Conservation (phyloP, 2,888 invertebrate genomes). For the Sesamia inferens region DNA sequence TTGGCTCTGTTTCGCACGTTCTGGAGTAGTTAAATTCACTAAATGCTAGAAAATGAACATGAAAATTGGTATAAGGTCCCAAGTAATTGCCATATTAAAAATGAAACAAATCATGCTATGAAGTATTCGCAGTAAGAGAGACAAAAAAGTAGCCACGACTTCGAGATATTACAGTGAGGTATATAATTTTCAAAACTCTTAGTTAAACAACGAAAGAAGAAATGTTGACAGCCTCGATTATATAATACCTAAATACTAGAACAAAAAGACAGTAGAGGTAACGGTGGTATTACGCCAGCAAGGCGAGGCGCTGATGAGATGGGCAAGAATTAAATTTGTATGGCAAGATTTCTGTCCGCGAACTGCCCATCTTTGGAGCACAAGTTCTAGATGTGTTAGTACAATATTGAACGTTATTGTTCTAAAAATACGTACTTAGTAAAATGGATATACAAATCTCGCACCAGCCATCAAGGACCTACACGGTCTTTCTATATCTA, state of each 20-base stretch:
- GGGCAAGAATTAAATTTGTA: too few relatives aligned
- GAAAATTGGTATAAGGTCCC: background rate
- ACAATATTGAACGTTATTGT: too few relatives aligned
- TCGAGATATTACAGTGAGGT: too few relatives aligned
- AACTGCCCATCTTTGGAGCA: too few relatives aligned
- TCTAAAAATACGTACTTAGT: background rate
- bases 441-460: background rate
- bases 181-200: too few relatives aligned
- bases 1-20: background rate
- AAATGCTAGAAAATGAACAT: background rate
- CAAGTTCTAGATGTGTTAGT: background rate
- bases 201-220: background rate
- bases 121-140: background rate
- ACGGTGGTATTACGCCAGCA: too few relatives aligned
- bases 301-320: too few relatives aligned
- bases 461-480: background rate
- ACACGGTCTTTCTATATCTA: too few relatives aligned
- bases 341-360: too few relatives aligned
- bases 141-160: too few relatives aligned
- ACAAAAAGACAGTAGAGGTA: background rate
- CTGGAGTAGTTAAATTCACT: slow-evolving; percentile 9
- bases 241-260: background rate
- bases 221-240: too few relatives aligned
- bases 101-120: background rate
- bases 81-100: background rate